Evolutionary conservation across 2,113 vertebrate species (phyloP).

Genomic region (Orthonyx spaldingii): DNA sequence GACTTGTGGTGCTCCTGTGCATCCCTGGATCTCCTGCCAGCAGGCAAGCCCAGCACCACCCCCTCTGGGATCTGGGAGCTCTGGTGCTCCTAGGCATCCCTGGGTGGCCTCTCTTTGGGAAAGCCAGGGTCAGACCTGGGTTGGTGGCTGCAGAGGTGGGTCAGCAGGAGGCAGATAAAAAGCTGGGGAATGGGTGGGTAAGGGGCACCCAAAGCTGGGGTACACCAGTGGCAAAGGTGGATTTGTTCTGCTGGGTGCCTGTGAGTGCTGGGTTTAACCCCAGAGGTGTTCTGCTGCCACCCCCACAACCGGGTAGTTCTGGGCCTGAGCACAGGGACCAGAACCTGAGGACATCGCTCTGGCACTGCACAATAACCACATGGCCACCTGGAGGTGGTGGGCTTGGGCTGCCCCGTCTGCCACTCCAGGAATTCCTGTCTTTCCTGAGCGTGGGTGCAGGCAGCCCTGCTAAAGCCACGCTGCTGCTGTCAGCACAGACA

Average conservation of each 20-base stretch:
- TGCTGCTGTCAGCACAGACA: not conserved
- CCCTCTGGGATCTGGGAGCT: fast-evolving
- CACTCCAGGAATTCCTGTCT: not conserved
- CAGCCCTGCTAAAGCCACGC: not conserved
- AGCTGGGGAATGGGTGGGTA: not conserved
- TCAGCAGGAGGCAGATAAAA: not conserved
- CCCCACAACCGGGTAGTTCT: fast-evolving
- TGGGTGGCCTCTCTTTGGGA: not conserved
- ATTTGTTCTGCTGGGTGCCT: not conserved
- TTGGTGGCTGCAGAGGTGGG: not conserved
- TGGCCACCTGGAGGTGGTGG: fast-evolving
- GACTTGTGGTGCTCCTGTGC: not conserved
- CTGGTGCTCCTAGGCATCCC: not conserved
- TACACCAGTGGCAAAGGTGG: not conserved
- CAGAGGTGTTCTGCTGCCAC: not conserved
- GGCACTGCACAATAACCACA: no score
- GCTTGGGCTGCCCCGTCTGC: fast-evolving
- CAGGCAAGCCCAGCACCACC: not conserved
- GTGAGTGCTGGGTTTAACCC: not conserved
- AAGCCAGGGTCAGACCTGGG: not conserved
- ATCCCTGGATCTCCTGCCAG: not conserved
- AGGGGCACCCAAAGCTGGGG: not conserved
- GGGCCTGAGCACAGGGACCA: not conserved
- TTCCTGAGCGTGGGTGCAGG: fast-evolving
- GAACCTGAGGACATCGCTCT: no score